Base-by-base conservation (phyloP, 2,888 invertebrate species). In the Cheilosia pagana region DNA sequence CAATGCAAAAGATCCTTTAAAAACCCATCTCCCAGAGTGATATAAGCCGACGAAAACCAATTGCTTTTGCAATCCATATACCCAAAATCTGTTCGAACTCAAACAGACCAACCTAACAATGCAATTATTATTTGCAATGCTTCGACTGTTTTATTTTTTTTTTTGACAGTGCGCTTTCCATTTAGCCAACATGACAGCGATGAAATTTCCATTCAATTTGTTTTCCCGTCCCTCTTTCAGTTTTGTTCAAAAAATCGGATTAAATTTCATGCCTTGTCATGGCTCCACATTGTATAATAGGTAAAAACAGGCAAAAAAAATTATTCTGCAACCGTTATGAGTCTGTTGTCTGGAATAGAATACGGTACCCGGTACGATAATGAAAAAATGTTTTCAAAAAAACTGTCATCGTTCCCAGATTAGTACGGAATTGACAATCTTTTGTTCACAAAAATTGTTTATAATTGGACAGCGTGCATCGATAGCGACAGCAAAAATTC, bases 381-480 rank as follows among this genome's bases (percentile, higher is more conserved):
- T 3, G 8, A n/a, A 48, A 25, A 28, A 41, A 12, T n/a, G 19
- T n/a, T n/a, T n/a, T n/a, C 5, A 14, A 23, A 39, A 31, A 57
- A 48, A 7, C n/a, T 8, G 23, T 21, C 50, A n/a, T 41, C 28
- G 43, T 53, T 67, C 19, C 19, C 25, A 28, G 41, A 53, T 67
- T 65, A 50, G 65, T 52, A 25, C 16, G 23, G 50, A 39, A 65
- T 28, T 43, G 41, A 5, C 25, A 67, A 50, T 52, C 59, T 23
- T 60, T 71, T 71, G 50, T 60, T 28, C 28, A 16, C 41, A 39
- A 50, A 62, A 62, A 53, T 60, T 21, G 21, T 43, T 43, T 21
- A 62, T 62, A 71, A 60, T 31, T 60, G 60, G 52, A 60, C 60
- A 50, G 31, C 28, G 52, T 53, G 43, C 43, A 52, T 65, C 35